phyloP scores from a whole-genome alignment of 2,113 vertebrate genomes.

The Cebus imitator region DNA sequence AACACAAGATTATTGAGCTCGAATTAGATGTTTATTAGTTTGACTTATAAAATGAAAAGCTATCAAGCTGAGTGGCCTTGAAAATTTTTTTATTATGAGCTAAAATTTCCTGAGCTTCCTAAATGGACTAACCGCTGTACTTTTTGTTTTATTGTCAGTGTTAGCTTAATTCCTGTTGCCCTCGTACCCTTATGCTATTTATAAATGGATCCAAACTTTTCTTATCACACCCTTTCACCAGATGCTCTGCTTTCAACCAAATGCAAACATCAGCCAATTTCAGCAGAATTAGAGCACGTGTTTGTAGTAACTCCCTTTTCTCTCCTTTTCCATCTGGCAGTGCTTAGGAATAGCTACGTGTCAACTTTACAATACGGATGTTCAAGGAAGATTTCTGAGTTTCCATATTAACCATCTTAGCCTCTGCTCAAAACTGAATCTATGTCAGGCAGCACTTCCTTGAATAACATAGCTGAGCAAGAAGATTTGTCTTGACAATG shows the following conservation, averaged over 20 bases:
- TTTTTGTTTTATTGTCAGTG: neutral
- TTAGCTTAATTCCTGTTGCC: neutral
- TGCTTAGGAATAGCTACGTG: neutral
- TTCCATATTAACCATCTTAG: neutral
- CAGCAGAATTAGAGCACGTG: neutral
- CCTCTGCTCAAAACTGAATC: neutral
- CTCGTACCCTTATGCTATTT: neutral
- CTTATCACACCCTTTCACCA: neutral
- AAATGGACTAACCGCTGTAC: neutral
- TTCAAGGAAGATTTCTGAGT: neutral
- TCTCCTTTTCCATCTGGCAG: neutral
- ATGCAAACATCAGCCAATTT: neutral
- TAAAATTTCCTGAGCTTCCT: conserved; percentile 18
- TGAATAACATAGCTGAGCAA: neutral
- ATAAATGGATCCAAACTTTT: neutral
- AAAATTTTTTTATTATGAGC: neutral
- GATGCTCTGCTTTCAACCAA: neutral
- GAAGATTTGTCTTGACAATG: neutral
- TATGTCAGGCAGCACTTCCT: neutral
- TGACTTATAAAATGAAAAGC: conserved; percentile 29
- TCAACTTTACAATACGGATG: neutral
- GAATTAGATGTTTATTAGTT: neutral
- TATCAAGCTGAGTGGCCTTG: neutral
- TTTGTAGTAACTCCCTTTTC: neutral
- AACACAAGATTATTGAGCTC: neutral